These are phyloP conservation scores for Mechanitis mazaeus DNA, from an alignment of 2,888 invertebrate species.

Conservation along the genomic window DNA sequence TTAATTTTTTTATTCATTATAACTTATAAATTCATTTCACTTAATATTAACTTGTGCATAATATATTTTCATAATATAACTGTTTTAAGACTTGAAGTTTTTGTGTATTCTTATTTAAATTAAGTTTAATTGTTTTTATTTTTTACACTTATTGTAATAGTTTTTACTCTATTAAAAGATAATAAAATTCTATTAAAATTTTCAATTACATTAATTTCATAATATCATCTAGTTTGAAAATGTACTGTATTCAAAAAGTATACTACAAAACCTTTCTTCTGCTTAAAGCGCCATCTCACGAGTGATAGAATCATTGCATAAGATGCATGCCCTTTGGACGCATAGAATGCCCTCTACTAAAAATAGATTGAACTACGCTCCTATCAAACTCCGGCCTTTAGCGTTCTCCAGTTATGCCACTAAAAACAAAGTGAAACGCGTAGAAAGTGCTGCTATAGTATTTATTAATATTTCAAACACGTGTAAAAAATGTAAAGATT, in stretches of 20 bases:
- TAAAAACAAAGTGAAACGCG: neutral
- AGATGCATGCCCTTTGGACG: neutral
- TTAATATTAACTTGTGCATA: no score
- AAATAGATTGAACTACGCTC: constrained; percentile 10
- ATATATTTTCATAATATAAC: no score
- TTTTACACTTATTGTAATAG: no score
- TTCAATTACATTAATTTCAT: no score
- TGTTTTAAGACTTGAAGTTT: no score
- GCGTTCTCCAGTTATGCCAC: constrained; percentile 6
- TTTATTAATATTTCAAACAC: neutral
- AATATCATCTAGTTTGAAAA: neutral
- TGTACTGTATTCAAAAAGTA: neutral
- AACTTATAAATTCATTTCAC: no score
- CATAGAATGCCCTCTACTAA: constrained; percentile 20
- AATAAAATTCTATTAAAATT: no score
- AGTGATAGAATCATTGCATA: neutral
- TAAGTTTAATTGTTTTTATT: no score
- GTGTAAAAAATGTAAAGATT: no score
- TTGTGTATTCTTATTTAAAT: no score
- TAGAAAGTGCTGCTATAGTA: constrained; percentile 1
- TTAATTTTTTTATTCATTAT: no score
- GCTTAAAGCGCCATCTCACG: constrained; percentile 2
- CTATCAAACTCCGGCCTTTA: constrained; percentile 1
- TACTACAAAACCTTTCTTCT: neutral
- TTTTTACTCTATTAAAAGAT: no score